Base-by-base conservation (phyloP, 1,140 invertebrate species). In the Bombus terrestris region DNA sequence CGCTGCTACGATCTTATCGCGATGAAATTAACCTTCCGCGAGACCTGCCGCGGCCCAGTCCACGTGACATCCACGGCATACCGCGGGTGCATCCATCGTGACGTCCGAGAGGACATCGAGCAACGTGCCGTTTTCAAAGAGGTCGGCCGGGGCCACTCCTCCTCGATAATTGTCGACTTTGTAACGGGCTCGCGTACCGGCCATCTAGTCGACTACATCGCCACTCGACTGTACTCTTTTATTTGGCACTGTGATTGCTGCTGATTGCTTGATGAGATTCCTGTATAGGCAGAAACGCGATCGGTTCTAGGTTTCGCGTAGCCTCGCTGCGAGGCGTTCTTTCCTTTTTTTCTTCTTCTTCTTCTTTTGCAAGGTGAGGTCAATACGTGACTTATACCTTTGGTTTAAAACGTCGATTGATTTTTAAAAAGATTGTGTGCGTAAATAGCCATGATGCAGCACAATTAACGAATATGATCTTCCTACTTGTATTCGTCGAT, bases 1-100 rank as follows among this genome's bases (percentile, higher is more conserved):
- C 82, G 88, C 88, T 57, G 47, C 47, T 77, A 73, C 79, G 89
- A 90, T 90, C 88, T 90, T 89, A 89, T 87, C 88, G 47, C 53
- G 47, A 78, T 59, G 86, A 87, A 87, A 90, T 90, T 86, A 83
- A 81, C 88, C 88, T 82, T 75, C 80, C n/a, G 59, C 84, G 66
- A 62, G 78, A 83, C 72, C 83, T 68, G 86, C 28, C 59, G 59
- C 28, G 59, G 59, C 12, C 59, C 28, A 62, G 10, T 12, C 59
- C 59, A n/a, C 59, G 12, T 62, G 59, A 62, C 59, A 62, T 62
- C 81, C n/a, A 47, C 78, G 69, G 88, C 89, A 90, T 90, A 87
- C 85, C 88, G 41, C 74, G 62, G 75, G 66, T 74, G 89, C 89
- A 89, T 74, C 71, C 69, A 89, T 84, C 89, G 88, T 86, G 69